A percentile compares a stretch with the other conserved stretches of the same genome.
Evolutionary conservation across 2,888 invertebrate species (phyloP).

Genomic region (Merodon equestris): DNA sequence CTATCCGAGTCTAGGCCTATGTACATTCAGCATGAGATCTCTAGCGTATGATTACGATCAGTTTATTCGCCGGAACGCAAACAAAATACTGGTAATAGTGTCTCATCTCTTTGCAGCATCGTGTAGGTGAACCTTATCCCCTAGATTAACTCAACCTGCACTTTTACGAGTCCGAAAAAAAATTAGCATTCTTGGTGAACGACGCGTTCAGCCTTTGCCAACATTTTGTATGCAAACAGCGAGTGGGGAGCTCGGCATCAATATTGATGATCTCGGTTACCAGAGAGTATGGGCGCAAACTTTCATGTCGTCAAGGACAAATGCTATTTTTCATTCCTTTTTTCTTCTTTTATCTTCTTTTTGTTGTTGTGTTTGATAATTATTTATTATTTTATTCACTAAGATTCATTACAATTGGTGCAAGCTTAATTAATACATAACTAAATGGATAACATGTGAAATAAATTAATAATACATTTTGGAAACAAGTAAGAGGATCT

Average conservation of each 20-base stretch:
- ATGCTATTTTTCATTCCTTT: slow-evolving; percentile 3
- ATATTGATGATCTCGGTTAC: slow-evolving; percentile 59
- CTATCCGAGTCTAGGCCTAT: not conserved
- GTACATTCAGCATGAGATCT: slow-evolving; percentile 38
- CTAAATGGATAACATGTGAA: slow-evolving; percentile 62
- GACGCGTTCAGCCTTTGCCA: slow-evolving; percentile 19
- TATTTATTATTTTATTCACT: slow-evolving; percentile 61
- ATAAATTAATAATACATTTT: slow-evolving; percentile 64
- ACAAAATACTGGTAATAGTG: slow-evolving; percentile 61
- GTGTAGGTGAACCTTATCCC: slow-evolving; percentile 46
- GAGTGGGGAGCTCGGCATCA: slow-evolving; percentile 49
- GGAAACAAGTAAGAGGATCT: slow-evolving; percentile 50
- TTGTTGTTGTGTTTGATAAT: slow-evolving; percentile 56
- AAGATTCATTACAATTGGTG: slow-evolving; percentile 68
- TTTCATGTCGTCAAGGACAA: slow-evolving; percentile 64
- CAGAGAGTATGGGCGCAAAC: slow-evolving; percentile 55
- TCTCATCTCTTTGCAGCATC: slow-evolving; percentile 59
- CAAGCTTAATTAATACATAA: slow-evolving; percentile 65
- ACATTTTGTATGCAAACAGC: slow-evolving; percentile 60
- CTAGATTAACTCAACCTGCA: slow-evolving; percentile 50
- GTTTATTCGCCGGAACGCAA: slow-evolving; percentile 54
- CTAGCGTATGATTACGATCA: slow-evolving; percentile 35
- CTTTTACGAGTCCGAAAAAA: slow-evolving; percentile 47
- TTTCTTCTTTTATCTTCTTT: too few species aligned
- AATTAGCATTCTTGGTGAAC: slow-evolving; percentile 54